These are phyloP conservation scores for Protobothrops mucrosquamatus DNA, from an alignment of 2,113 vertebrate genomes.

Conservation along the genomic window DNA sequence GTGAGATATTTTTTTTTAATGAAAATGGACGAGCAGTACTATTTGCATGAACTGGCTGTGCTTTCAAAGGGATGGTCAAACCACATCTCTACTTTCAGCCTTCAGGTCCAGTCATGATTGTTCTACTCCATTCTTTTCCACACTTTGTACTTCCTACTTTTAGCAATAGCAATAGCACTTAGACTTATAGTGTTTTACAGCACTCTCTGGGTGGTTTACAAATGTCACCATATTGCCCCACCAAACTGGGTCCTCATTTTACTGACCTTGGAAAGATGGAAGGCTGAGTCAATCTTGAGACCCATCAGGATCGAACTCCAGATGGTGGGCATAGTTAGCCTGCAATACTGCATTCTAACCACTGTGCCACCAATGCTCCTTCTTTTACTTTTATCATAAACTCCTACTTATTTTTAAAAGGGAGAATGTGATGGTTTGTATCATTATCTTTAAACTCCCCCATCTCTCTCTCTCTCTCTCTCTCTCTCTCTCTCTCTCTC, in stretches of 20 bases:
- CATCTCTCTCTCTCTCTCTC: background rate
- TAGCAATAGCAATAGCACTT: background rate
- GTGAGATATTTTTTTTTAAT: background rate
- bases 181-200: too few relatives aligned
- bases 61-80: background rate
- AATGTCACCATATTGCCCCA: too few relatives aligned
- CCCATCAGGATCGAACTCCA: too few relatives aligned
- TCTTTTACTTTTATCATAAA: background rate
- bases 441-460: background rate
- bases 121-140: background rate
- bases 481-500: background rate
- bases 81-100: background rate
- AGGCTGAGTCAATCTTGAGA: too few relatives aligned
- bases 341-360: too few relatives aligned
- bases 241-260: too few relatives aligned
- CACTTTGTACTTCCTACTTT: background rate
- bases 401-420: background rate
- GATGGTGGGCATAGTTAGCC: too few relatives aligned
- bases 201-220: too few relatives aligned
- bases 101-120: background rate
- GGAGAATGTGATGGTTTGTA: background rate
- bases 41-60: background rate
- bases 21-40: background rate
- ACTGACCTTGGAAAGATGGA: too few relatives aligned
- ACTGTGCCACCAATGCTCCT: too few relatives aligned